Percentiles rank a stretch among this genome's conserved stretches.
Evolutionary conservation across 2,113 vertebrate species (phyloP).

Genomic region (Elephas maximus): DNA sequence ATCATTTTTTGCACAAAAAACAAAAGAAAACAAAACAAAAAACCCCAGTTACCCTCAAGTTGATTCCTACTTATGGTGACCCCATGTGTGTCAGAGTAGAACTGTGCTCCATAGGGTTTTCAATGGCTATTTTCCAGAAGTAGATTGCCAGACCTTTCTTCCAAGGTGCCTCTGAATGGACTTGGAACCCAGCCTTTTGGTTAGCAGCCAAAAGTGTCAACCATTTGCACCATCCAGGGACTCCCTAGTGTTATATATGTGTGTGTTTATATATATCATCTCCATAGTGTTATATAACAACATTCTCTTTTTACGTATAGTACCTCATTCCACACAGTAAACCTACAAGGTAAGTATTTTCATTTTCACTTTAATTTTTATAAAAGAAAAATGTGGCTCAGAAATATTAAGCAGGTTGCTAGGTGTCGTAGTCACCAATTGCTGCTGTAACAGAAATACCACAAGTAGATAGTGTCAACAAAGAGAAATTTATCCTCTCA

Average conservation of each 20-base stretch:
- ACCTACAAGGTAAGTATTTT: background rate
- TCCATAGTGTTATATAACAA: background rate
- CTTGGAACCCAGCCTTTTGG: background rate
- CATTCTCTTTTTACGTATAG: background rate
- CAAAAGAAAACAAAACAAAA: background rate
- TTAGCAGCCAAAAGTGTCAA: background rate
- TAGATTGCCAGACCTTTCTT: background rate
- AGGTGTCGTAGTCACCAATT: no score
- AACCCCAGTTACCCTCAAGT: background rate
- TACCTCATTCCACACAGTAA: constrained; percentile 31
- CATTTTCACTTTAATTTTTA: background rate
- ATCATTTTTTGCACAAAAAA: background rate
- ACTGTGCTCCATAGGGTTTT: background rate
- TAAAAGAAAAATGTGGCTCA: background rate
- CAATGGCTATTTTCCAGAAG: background rate
- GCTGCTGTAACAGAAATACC: no score
- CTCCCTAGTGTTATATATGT: background rate
- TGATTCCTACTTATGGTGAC: background rate
- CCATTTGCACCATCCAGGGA: background rate
- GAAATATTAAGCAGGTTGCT: background rate
- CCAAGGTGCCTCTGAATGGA: background rate
- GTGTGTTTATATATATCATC: no score
- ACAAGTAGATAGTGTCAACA: no score
- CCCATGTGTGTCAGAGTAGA: background rate
- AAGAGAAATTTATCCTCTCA: no score